Base-by-base conservation (phyloP, 2,113 vertebrate genomes). In the Nipponia nippon region DNA sequence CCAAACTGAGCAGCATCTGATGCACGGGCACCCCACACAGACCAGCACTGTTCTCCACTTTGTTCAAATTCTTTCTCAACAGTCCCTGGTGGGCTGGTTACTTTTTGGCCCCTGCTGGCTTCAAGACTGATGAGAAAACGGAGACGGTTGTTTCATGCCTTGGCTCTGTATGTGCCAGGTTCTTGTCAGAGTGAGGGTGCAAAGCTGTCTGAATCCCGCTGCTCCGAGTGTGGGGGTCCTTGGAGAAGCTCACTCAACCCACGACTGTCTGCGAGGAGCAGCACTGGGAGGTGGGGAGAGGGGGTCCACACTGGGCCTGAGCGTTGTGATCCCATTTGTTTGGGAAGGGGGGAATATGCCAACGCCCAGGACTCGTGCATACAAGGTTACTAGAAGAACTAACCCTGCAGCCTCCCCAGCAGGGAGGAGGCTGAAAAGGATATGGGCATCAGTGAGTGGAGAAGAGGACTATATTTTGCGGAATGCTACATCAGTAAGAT, bases 11-110 rank as follows among this genome's bases (percentile, higher is more conserved):
- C 9, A 81, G 69, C 11, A 71, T 49, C 59, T 65, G 30, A 34
- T 34, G 26, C 1, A 0, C 16, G 34, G 30, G 11, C 25, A 70
- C 19, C 14, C 53, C 6, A 7, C 12, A 17, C 13, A 18, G 26
- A 20, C 34, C 47, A 65, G 17, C 22, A 13, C 49, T 40, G 11
- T 27, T 63, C 19, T 70, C 6, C 2, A 14, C 23, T 58, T 55
- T 1, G 3, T 56, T 63, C 49, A 55, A 13, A 49, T 72, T 20
- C 26, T 80, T 93, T 90, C n/a, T 21, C 30, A 7, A 30, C 19
- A 21, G 11, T 52, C 18, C 6, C 12, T 40, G 16, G 14, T 56
- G 55, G 49, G 6, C 12, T n/a, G 27, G 11, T 44, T 66, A 9
- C 8, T 15, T 80, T 72, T 86, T 86, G 66, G 13, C 3, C 38